Percentiles rank a stretch among this genome's conserved stretches.
phyloP scores from a whole-genome alignment of 2,113 vertebrate genomes.

The Lucifuga dentata region DNA sequence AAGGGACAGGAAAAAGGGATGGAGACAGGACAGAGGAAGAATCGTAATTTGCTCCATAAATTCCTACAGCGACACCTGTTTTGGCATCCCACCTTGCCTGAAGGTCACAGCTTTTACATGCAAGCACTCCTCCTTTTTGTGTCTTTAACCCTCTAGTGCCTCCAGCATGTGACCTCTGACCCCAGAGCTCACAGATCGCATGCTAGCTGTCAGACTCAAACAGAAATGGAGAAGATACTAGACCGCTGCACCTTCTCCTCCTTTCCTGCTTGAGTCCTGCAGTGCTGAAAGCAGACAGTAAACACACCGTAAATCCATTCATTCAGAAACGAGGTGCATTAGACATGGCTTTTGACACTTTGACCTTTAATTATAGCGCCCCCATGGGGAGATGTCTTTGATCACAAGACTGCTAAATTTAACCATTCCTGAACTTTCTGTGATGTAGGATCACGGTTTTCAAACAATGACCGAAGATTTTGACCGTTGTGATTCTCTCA shows the following conservation, averaged over 20 bases:
- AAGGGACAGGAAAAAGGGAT: background rate
- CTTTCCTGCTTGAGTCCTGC: background rate
- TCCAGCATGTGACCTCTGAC: constrained; percentile 49
- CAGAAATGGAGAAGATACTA: background rate
- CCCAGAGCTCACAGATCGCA: background rate
- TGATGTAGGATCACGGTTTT: no score
- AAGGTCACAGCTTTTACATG: constrained; percentile 24
- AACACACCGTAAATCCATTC: background rate
- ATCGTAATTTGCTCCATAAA: background rate
- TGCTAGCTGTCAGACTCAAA: constrained; percentile 22
- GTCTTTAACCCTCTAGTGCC: constrained; percentile 61
- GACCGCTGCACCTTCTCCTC: background rate
- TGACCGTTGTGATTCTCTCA: no score
- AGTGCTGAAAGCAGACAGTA: background rate
- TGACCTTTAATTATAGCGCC: no score
- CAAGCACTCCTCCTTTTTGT: constrained; percentile 19
- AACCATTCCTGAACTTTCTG: no score
- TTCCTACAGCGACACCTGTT: constrained; percentile 48
- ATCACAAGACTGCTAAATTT: no score
- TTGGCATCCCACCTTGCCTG: constrained; percentile 18
- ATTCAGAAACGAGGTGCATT: background rate
- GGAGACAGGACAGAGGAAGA: no score
- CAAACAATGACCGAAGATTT: no score
- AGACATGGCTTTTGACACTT: background rate
- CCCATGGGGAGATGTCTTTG: no score